Evolutionary conservation across 2,888 invertebrate genomes (phyloP), one percentile per base, ranked within the genome.

Genomic region (Atherix ibis): DNA sequence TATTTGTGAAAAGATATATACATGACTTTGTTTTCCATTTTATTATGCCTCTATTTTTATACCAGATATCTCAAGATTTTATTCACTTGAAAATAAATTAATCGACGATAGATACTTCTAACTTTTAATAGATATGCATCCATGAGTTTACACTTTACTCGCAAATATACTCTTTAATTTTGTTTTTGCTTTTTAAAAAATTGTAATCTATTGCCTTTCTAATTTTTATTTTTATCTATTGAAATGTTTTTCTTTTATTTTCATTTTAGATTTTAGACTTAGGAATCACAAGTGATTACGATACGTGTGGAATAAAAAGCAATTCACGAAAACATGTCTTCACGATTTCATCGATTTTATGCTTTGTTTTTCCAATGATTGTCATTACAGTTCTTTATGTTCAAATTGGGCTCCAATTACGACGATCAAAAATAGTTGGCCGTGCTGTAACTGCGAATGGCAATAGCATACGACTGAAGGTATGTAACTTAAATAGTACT

Each of bases 361-460:
- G 72, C 47, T 73, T 73, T 52, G 58, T 71, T 5, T 58, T 67
- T 2, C 73, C 73, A 2, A 68, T 73, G 68, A 61, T 65, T 4
- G 51, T 73, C 32, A 70, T 73, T 38, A 65, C 66, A 5, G 62
- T 68, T 4, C 54, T 73, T 18, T 73, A 73, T 49, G 51, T 63
- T 31, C 48, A 63, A 34, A 64, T 64, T 38, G 64, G 62, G 12
- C 45, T 64, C 10, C 61, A 62, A 40, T 46, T 64, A 29, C 52
- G 59, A 33, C 48, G 50, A 36, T 59, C 61, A 2, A 56, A 54
- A 10, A 45, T 45, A 18, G 45, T 45, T 8, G 40, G 52, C 44
- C 32, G 53, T 45, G 38, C 51, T 44, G 16, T 53, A 46, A 27
- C 48, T 47, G 41, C 43, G 24, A 40, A 40, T 28, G 54, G 54